These are phyloP conservation scores for Epizoanthus stellaris DNA, from an alignment of 92 coral and sea anemone genomes.

Conservation along the genomic window DNA sequence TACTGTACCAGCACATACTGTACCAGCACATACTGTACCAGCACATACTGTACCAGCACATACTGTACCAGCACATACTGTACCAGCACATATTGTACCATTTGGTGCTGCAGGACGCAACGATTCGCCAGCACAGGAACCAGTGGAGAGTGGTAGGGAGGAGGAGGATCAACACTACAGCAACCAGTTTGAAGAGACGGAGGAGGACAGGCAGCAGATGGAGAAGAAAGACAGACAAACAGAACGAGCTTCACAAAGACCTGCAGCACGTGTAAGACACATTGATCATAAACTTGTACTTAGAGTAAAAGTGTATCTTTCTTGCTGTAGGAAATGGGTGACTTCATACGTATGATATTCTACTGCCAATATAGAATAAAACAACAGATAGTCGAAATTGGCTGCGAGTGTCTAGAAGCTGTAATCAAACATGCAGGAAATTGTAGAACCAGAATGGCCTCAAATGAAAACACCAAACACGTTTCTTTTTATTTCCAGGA, in stretches of 20 bases:
- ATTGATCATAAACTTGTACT: too few species aligned
- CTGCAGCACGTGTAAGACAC: conserved; percentile 27
- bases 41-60: too few species aligned
- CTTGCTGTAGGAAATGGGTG: too few species aligned
- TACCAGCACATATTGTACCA: too few species aligned
- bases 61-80: too few species aligned
- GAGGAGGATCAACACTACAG: conserved; percentile 60
- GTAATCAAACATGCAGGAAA: neutral
- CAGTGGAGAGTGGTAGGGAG: neutral
- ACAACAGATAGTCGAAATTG: too few species aligned
- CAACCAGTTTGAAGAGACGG: conserved; percentile 75
- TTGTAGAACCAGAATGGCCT: neutral
- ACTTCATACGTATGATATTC: too few species aligned
- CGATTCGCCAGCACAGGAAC: neutral
- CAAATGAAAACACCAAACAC: neutral
- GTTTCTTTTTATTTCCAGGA: conserved; percentile 21
- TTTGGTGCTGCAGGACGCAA: neutral
- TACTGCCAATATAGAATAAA: too few species aligned
- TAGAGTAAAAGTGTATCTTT: too few species aligned
- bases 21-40: too few species aligned
- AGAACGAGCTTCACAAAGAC: conserved; percentile 18
- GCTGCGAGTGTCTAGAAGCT: too few species aligned
- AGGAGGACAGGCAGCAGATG: conserved; percentile 1
- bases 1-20: too few species aligned
- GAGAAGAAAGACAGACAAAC: conserved; percentile 1